Conservation (phyloP, 1,140 invertebrate genomes). For the Anagrus nilaparvatae region DNA sequence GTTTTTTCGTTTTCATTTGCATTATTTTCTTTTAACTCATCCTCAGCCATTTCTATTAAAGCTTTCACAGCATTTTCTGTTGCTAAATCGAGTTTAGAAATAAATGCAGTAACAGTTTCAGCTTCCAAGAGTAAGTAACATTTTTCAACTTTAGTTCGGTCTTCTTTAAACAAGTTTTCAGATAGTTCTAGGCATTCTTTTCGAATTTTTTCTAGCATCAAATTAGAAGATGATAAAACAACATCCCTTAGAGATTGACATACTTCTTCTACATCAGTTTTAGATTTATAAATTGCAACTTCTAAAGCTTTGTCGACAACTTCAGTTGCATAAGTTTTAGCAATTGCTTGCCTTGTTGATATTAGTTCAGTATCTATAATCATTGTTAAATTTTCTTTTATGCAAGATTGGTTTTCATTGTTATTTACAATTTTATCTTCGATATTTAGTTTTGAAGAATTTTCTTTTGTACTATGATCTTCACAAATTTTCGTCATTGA, state of each 20-base stretch:
- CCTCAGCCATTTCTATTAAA: slow-evolving; percentile 39
- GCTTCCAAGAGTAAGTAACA: slow-evolving; percentile 29
- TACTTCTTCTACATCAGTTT: slow-evolving; percentile 39
- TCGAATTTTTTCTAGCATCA: slow-evolving; percentile 32
- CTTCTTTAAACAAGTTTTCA: slow-evolving; percentile 23
- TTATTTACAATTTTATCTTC: too few relatives aligned
- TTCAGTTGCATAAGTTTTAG: slow-evolving; percentile 35
- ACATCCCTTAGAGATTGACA: slow-evolving; percentile 34
- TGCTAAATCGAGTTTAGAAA: slow-evolving; percentile 33
- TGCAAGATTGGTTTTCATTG: not conserved
- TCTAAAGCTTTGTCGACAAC: slow-evolving; percentile 40
- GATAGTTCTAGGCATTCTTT: slow-evolving; percentile 33
- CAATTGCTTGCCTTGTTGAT: slow-evolving; percentile 21
- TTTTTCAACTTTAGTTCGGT: slow-evolving; percentile 24
- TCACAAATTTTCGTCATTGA: not conserved
- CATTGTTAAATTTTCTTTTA: slow-evolving; percentile 5
- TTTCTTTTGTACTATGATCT: too few relatives aligned
- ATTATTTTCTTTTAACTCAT: slow-evolving; percentile 32
- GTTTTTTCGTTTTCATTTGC: slow-evolving; percentile 19
- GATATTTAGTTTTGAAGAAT: too few relatives aligned
- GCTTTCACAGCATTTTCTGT: slow-evolving; percentile 40
- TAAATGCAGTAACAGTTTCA: slow-evolving; percentile 32
- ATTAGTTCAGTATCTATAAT: slow-evolving; percentile 18
- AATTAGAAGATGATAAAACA: slow-evolving; percentile 33
- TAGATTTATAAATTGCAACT: slow-evolving; percentile 40